These are phyloP conservation scores for Diadema setosum DNA, from an alignment of 35 echinoderm and acorn worm genomes.

Conservation along the genomic window DNA sequence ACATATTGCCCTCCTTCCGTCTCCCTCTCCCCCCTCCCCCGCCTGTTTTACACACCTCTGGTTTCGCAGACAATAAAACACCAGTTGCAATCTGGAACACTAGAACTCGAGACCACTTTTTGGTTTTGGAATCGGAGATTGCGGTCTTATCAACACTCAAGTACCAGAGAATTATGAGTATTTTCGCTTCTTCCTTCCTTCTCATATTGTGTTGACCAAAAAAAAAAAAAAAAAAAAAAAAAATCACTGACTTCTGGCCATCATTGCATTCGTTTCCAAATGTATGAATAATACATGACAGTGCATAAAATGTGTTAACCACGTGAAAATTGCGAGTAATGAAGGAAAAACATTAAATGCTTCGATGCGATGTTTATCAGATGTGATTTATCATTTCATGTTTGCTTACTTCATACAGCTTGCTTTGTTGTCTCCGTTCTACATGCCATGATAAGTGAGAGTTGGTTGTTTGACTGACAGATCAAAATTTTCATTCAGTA, in stretches of 20 bases:
- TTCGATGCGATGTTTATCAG: background rate
- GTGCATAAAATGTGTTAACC: background rate
- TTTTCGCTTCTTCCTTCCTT: background rate
- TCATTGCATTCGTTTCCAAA: background rate
- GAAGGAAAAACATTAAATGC: background rate
- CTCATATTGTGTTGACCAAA: background rate
- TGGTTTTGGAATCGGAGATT: background rate
- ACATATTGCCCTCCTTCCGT: background rate
- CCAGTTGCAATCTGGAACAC: constrained; percentile 25
- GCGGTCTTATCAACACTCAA: constrained; percentile 15
- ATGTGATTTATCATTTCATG: background rate
- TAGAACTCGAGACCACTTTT: background rate
- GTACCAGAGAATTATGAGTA: constrained; percentile 17
- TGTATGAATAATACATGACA: constrained; percentile 17
- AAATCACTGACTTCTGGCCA: constrained; percentile 5
- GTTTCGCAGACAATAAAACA: background rate
- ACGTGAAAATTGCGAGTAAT: background rate
- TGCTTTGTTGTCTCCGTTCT: background rate
- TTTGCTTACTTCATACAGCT: background rate
- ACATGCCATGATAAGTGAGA: background rate
- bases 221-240: no score
- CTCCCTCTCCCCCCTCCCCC: background rate
- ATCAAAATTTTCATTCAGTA: background rate
- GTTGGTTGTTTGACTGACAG: background rate
- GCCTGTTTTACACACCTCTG: constrained; percentile 10